Base-by-base conservation (phyloP, 1,140 invertebrate genomes). In the Drosophila kikkawai region DNA sequence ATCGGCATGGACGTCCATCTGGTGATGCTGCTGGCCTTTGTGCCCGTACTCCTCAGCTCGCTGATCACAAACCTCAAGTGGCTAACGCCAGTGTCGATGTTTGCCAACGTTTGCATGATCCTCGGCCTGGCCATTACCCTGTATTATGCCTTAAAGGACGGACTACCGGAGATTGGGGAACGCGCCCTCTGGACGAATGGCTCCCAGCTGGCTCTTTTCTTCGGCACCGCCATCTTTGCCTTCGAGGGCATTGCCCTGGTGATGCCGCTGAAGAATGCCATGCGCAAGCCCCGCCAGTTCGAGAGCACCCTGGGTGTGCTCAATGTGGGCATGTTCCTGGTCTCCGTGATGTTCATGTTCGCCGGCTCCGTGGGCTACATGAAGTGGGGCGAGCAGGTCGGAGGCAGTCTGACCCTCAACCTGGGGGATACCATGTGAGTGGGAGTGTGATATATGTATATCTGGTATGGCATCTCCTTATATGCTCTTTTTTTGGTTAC, bases 231-330 rank as follows among this genome's bases (percentile, higher is more conserved):
- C 37, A 95, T 97, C 59, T 97, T 96, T 82, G 96, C 96, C 36
- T 97, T 97, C 79, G 96, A 97, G 92, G 96, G 96, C 64, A 97
- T 97, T 61, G 96, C 95, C 45, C 92, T 97, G 93, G 96, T 97
- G 44, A 93, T 99, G 71, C 98, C 98, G 1, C 91, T 99, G 79
- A 97, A 98, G 93, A 98, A 98, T 85, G 96, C 97, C 91, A 98
- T 99, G 97, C 95, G 94, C 77, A 95, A 95, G n/a, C 96, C 97
- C 0, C 93, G 94, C 67, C 94, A 95, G 65, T 98, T 98, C 92
- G 95, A 95, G 58, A 96, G 95, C 67, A 93, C 94, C 4, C 91
- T 96, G 6, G 97, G 98, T 1, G 97, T 98, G 1, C 92, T 98
- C 8, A 98, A 98, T 91, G 94, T 96, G 4, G 96, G 97, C 42